A percentile compares a stretch with the other conserved stretches of the same genome.
Conservation (phyloP, 2,113 vertebrate species). For the Thunnus thynnus region DNA sequence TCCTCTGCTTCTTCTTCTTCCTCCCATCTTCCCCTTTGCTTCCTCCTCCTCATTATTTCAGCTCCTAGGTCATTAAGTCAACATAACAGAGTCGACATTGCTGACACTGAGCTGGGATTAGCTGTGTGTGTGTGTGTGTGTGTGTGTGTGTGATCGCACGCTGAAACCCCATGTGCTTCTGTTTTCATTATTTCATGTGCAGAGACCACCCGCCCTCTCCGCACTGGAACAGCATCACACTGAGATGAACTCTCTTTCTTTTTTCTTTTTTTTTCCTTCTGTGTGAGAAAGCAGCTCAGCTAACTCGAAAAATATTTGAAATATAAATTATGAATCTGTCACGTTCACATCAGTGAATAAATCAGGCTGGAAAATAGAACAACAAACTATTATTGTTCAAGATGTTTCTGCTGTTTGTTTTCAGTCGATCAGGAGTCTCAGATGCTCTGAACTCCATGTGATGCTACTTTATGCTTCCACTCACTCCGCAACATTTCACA, state of each 20-base stretch:
- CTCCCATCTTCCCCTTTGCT: neutral
- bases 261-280: too few species aligned
- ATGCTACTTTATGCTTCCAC: too few species aligned
- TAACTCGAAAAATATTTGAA: neutral
- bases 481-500: too few species aligned
- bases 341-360: neutral
- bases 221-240: neutral
- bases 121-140: constrained; percentile 2
- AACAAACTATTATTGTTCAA: neutral
- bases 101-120: constrained; percentile 47
- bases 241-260: neutral
- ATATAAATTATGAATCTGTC: neutral
- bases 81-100: constrained; percentile 46
- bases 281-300: too few species aligned
- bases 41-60: constrained; percentile 43
- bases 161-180: too few species aligned
- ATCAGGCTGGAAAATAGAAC: neutral
- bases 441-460: too few species aligned
- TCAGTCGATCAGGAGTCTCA: too few species aligned
- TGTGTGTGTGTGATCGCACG: neutral
- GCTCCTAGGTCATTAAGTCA: constrained; percentile 41
- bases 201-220: too few species aligned
- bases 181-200: too few species aligned
- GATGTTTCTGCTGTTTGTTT: neutral
- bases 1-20: neutral